A percentile compares a stretch with the other conserved stretches of the same genome.
Evolutionary conservation across 2,888 invertebrate genomes (phyloP).

Genomic region (Iselma pallidipennis): DNA sequence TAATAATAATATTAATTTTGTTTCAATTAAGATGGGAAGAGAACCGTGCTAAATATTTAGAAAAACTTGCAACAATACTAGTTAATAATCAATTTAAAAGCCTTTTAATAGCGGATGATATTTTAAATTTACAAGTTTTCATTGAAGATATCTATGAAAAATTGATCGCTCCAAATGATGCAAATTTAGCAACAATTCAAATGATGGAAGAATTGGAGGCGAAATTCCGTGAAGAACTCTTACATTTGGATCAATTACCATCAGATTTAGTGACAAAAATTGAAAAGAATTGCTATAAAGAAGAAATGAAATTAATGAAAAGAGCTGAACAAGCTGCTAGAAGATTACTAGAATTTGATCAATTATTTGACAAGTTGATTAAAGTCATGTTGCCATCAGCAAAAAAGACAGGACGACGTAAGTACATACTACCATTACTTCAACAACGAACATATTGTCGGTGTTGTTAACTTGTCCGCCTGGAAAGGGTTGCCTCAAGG

Average conservation of each 20-base stretch:
- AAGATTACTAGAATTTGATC: constrained; percentile 61
- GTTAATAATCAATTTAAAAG: constrained; percentile 63
- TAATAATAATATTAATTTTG: not conserved
- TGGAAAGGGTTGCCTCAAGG: too few species aligned
- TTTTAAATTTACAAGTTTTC: constrained; percentile 62
- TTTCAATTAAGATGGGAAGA: constrained; percentile 55
- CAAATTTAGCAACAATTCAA: constrained; percentile 59
- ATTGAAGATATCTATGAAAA: constrained; percentile 69
- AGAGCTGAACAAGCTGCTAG: constrained; percentile 62
- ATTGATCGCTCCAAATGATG: constrained; percentile 62
- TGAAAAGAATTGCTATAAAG: constrained; percentile 59
- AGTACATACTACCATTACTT: constrained; percentile 28
- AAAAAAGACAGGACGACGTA: constrained; percentile 21
- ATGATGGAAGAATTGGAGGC: constrained; percentile 66
- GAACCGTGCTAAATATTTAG: constrained; percentile 58
- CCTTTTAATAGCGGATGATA: constrained; percentile 60
- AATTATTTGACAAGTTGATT: constrained; percentile 57
- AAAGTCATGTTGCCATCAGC: constrained; percentile 52
- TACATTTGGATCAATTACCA: constrained; percentile 62
- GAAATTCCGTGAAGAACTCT: constrained; percentile 56
- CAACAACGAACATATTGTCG: not conserved
- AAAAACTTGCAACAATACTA: constrained; percentile 61
- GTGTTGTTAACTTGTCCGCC: not conserved
- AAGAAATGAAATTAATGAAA: constrained; percentile 58
- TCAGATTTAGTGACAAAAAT: constrained; percentile 58